Base-by-base conservation (phyloP, 2,113 vertebrate species). In the Apeltes quadracus region DNA sequence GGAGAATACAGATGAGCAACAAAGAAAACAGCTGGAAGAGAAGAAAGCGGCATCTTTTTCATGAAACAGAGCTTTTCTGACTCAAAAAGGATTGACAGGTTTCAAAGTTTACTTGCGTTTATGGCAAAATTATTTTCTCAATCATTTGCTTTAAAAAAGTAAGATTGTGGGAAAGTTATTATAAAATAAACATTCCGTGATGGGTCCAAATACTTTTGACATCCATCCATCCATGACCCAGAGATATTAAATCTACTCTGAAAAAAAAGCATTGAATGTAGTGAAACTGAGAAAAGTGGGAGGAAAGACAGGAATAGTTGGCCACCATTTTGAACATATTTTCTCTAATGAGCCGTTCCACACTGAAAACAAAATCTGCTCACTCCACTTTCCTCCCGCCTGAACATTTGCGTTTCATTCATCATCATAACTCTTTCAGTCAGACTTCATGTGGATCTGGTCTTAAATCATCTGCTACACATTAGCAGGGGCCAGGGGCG, bases 381-480 rank as follows among this genome's bases (percentile, higher is more conserved):
- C 62, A 10, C 61, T 72, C 55, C 71, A 76, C 67, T 72, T 58
- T 43, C 51, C 73, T 75, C 57, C 63, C 59, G 76, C 72, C 46
- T 62, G 61, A 79, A 84, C 89, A 88, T 76, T 86, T 87, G 81
- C 3, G 56, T 69, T 64, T 73, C 84, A 89, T 89, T 87, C 76
- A 84, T 88, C 82, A 82, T 84, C 61, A 78, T 84, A 86, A 86
- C 65, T 82, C 82, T 63, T 78, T 68, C 75, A 79, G 84, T 82
- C 86, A 81, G 84, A 72, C 85, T 53, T 76, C 79, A 76, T 66
- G 73, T 57, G 80, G 79, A 76, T 78, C 77, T 64, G 79, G 73
- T 57, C 64, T 78, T 73, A 89, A 86, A 84, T 89, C 91, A 91
- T 92, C 91, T 93, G 91, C 87, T 91, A 84, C 81, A 85, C 83